Conservation (phyloP, 2,797 vertebrate species). For the Cynodonichthys magdalenae region DNA sequence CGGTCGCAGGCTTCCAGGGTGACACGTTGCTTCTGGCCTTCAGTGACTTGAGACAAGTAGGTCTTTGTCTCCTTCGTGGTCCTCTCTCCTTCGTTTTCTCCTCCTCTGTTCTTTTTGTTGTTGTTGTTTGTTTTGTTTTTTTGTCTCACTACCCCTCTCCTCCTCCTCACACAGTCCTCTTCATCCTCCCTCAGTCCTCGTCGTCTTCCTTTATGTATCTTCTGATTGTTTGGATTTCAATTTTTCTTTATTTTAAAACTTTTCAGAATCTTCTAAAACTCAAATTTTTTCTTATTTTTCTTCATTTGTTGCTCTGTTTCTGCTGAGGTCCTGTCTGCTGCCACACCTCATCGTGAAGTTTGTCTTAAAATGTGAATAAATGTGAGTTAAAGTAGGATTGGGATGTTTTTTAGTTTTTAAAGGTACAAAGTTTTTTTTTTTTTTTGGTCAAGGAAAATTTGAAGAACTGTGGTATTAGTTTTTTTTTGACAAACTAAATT, state of each 20-base stretch:
- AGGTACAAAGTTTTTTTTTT: background rate
- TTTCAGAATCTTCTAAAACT: no score
- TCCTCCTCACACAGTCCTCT: slow-evolving; percentile 41
- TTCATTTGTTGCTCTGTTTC: background rate
- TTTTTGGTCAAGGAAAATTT: background rate
- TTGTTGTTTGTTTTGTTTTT: slow-evolving; percentile 21
- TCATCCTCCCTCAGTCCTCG: slow-evolving; percentile 40
- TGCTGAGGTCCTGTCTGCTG: background rate
- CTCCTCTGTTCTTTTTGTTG: slow-evolving; percentile 32
- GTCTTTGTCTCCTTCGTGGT: slow-evolving; percentile 93
- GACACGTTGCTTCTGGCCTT: slow-evolving; percentile 99
- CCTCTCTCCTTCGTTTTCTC: slow-evolving; percentile 81
- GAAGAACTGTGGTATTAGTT: no score
- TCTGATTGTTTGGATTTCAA: slow-evolving; percentile 40
- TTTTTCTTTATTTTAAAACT: slow-evolving; percentile 21
- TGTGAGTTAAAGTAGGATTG: no score
- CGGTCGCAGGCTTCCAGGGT: slow-evolving; percentile 99
- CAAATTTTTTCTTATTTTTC: background rate
- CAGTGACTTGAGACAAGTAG: slow-evolving; percentile 99
- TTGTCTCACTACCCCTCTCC: slow-evolving; percentile 40
- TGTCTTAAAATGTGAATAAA: no score
- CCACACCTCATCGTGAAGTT: background rate
- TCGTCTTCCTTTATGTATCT: slow-evolving; percentile 44
- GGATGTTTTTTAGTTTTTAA: background rate
- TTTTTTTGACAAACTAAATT: no score